A percentile compares a stretch with the other conserved stretches of the same genome.
Conservation (phyloP, 2,113 vertebrate species). For the Tursiops truncatus region DNA sequence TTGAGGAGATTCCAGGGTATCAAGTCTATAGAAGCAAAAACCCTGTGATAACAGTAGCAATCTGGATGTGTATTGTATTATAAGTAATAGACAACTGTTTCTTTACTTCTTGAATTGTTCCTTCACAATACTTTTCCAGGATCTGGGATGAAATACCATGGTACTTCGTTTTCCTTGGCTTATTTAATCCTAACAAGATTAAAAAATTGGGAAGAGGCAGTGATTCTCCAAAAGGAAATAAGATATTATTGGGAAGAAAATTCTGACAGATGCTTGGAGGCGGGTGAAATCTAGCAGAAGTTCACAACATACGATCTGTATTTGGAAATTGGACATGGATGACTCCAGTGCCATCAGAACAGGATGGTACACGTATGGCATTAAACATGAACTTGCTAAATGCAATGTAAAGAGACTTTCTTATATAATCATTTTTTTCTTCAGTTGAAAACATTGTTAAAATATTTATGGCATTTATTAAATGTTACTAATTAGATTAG, state of each 20-base stretch:
- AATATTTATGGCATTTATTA: background rate
- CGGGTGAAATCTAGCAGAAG: background rate
- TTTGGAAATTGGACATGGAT: background rate
- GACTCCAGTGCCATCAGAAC: background rate
- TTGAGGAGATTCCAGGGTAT: background rate
- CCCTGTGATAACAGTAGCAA: background rate
- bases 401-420: background rate
- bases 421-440: background rate
- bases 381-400: constrained; percentile 14
- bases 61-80: background rate
- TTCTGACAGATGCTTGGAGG: constrained; percentile 6
- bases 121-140: background rate
- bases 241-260: constrained; percentile 13
- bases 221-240: background rate
- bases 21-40: background rate
- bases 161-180: background rate
- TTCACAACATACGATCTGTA: background rate
- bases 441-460: background rate
- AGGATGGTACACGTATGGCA: background rate
- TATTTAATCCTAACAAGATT: background rate
- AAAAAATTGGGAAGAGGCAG: background rate
- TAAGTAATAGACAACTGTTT: background rate
- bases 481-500: background rate
- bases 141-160: background rate
- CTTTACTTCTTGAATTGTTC: background rate